A percentile compares a stretch with the other conserved stretches of the same genome.
Evolutionary conservation across 2,797 vertebrate genomes (phyloP).

Genomic region (Scolopax rusticola): DNA sequence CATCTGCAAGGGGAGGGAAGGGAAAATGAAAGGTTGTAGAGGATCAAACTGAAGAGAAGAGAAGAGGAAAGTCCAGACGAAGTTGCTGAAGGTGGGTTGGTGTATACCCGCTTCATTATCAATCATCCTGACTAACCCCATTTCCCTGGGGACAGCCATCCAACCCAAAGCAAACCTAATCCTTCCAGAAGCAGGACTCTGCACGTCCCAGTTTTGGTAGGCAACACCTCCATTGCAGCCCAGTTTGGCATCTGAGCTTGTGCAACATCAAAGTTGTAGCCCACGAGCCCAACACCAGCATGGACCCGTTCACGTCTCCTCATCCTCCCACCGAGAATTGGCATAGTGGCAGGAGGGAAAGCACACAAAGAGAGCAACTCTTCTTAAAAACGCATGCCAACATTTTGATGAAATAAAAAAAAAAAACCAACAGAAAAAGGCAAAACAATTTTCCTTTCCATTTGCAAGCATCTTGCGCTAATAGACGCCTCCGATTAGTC

Average conservation of each 20-base stretch:
- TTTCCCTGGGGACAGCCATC: constrained; percentile 11
- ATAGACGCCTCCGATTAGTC: constrained; percentile 2
- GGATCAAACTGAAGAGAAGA: not conserved
- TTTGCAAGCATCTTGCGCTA: constrained; percentile 31
- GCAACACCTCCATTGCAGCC: not conserved
- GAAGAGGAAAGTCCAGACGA: not conserved
- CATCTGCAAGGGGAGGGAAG: constrained; percentile 55
- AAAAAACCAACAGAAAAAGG: not conserved
- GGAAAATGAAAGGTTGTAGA: not conserved
- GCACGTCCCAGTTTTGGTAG: not conserved
- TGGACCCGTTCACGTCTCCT: accelerated
- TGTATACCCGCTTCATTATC: not conserved
- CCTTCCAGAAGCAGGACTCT: not conserved
- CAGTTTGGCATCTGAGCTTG: not conserved
- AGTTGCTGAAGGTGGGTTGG: not conserved
- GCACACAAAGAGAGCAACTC: not conserved
- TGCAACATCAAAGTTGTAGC: accelerated
- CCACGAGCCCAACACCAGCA: accelerated
- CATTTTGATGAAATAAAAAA: not conserved
- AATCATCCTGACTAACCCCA: not conserved
- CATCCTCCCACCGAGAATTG: accelerated
- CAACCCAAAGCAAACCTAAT: constrained; percentile 1
- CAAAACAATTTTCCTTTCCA: constrained; percentile 28
- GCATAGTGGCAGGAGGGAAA: not conserved
- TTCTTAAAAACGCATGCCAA: not conserved